Percentiles rank a stretch among this genome's conserved stretches.
Conservation (phyloP, 2,888 invertebrate species). For the Drosophila picticornis region DNA sequence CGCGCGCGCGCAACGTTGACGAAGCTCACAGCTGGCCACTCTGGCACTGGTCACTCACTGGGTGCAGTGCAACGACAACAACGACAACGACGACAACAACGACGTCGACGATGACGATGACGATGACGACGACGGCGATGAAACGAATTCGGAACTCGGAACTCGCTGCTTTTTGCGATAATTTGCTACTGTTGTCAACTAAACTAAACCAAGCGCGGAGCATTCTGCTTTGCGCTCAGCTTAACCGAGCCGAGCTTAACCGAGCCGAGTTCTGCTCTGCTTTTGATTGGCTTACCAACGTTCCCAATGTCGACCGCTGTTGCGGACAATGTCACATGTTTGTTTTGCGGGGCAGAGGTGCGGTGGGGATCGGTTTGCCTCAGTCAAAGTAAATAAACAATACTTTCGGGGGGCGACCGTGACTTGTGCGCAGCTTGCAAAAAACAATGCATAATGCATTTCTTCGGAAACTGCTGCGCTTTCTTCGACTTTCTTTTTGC, state of each 20-base stretch:
- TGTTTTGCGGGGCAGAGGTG: neutral
- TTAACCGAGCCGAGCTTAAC: slow-evolving; percentile 14
- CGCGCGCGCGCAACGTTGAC: slow-evolving; percentile 45
- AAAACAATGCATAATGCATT: slow-evolving; percentile 67
- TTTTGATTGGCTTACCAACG: slow-evolving; percentile 56
- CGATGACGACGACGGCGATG: slow-evolving; percentile 7
- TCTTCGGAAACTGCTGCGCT: slow-evolving; percentile 70
- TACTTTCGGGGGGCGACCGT: slow-evolving; percentile 75
- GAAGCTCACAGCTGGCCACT: slow-evolving; percentile 44
- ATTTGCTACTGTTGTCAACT: slow-evolving; percentile 44
- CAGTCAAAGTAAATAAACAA: slow-evolving; percentile 67
- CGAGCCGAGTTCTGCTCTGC: slow-evolving; percentile 33
- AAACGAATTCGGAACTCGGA: slow-evolving; percentile 38
- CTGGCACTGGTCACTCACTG: slow-evolving; percentile 75
- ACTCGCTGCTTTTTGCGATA: slow-evolving; percentile 30
- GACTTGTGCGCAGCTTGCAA: slow-evolving; percentile 84
- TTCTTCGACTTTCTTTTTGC: slow-evolving; percentile 73
- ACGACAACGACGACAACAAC: neutral
- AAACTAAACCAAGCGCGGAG: slow-evolving; percentile 60
- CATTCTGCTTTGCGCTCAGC: slow-evolving; percentile 34
- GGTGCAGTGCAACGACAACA: slow-evolving; percentile 39
- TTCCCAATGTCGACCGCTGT: slow-evolving; percentile 53
- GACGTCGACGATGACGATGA: neutral
- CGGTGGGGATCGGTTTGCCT: neutral
- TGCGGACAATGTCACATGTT: slow-evolving; percentile 80